Evolutionary conservation across 2,113 vertebrate genomes (phyloP), one percentile per base, ranked within the genome.

Genomic region (Oplegnathus fasciatus): DNA sequence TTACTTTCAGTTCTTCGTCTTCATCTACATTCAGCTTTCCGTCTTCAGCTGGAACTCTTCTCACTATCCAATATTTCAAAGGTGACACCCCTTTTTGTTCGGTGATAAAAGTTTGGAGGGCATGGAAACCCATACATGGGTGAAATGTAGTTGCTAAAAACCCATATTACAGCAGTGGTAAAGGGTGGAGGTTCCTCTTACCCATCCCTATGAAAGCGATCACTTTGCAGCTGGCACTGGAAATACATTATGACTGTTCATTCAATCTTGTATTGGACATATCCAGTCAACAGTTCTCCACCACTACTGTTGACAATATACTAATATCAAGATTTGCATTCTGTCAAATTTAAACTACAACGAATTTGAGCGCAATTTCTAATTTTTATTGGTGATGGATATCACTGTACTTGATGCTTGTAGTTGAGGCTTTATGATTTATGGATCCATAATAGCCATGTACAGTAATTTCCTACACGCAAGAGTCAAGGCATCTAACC

Each of bases 231-330:
- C 67, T 79, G 46, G 66, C 68, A 78, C 88, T 89, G 64, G 69
- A 91, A 90, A 94, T 86, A 93, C 84, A 91, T 91, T 83, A 88
- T 90, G 88, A 85, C 89, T 69, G 81, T 89, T 83, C 90, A 90
- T 84, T 88, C 76, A 90, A 87, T 89, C 87, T 91, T 77, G 44
- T 78, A 55, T 90, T 46, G 32, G 84, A 73, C 34, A 44, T 67
- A 75, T 82, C 5, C 32, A 71, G 78, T 62, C 70, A 84, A 86
- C 73, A 66, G 50, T 86, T 88, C 79, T 85, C 46, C 32, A 46
- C 37, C 37, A 32, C 80, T 82, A 74, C 66, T 20, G 52, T 44
- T 83, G 88, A 76, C 69, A 78, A 61, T 42, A 67, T 34, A 22
- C 34, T 24, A 14, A 75, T 71, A 55, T 71, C 57, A 68, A 48